These are phyloP conservation scores for Holothuria leucospilota DNA, from an alignment of 53 echinoderm and acorn worm species.

Conservation along the genomic window DNA sequence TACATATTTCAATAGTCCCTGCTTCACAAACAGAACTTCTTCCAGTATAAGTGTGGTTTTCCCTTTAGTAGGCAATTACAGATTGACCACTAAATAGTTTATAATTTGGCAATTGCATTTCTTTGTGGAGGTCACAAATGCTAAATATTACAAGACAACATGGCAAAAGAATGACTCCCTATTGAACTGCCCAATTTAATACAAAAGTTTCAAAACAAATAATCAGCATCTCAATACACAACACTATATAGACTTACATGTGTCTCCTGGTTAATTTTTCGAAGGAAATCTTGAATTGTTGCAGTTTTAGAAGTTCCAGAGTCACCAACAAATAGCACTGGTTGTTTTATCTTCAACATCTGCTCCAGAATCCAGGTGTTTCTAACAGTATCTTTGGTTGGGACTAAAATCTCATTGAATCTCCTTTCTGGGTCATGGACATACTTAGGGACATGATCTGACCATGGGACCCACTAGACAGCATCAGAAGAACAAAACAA, in stretches of 20 bases:
- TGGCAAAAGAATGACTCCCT: too few relatives aligned
- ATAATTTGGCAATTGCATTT: too few relatives aligned
- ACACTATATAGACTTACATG: constrained; percentile 71
- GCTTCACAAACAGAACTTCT: too few relatives aligned
- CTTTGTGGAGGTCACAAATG: too few relatives aligned
- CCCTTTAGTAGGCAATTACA: too few relatives aligned
- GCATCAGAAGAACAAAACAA: not conserved
- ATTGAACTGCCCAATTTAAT: too few relatives aligned
- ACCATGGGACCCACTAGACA: constrained; percentile 95
- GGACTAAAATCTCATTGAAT: constrained; percentile 98
- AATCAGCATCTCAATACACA: too few relatives aligned
- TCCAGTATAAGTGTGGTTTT: too few relatives aligned
- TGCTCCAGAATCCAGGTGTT: constrained; percentile 96
- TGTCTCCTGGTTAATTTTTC: constrained; percentile 92
- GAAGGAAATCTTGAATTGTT: constrained; percentile 96
- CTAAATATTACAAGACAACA: too few relatives aligned
- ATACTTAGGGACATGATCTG: constrained; percentile 87
- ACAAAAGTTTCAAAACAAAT: too few relatives aligned
- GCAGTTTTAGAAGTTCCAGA: constrained; percentile 99
- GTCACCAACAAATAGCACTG: constrained; percentile 95
- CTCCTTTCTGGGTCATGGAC: constrained; percentile 92
- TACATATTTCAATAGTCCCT: too few relatives aligned
- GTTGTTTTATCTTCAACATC: constrained; percentile 95
- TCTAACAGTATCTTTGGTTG: constrained; percentile 92
- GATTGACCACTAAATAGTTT: too few relatives aligned